Conservation (phyloP, 2,113 vertebrate genomes). For the Cyanocitta stelleri region DNA sequence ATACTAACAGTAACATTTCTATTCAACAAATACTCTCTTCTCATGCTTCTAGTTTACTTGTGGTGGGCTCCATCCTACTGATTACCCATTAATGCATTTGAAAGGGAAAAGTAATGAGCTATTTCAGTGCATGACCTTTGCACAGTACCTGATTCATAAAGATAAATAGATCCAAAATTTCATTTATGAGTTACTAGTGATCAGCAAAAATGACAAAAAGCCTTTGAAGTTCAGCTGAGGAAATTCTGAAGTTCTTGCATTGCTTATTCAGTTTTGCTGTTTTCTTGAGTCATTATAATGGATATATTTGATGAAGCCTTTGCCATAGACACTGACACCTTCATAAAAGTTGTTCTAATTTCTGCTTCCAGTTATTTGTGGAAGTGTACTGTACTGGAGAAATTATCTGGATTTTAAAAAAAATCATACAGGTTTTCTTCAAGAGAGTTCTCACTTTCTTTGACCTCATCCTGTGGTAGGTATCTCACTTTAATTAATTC, state of each 20-base stretch:
- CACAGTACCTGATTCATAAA: conserved; percentile 56
- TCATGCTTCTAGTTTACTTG: conserved; percentile 17
- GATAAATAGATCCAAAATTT: conserved; percentile 3
- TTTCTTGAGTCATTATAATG: background rate
- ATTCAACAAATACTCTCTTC: background rate
- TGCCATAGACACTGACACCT: background rate
- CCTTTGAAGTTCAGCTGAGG: background rate
- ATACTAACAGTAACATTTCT: background rate
- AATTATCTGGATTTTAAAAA: background rate
- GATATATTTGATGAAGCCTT: background rate
- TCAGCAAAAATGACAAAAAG: background rate
- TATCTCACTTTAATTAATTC: background rate
- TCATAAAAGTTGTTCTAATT: background rate
- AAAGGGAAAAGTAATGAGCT: conserved; percentile 9
- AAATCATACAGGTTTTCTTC: background rate
- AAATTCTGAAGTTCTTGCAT: background rate
- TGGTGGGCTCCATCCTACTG: background rate
- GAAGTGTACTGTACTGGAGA: background rate
- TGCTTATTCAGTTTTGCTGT: background rate
- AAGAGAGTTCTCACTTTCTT: background rate
- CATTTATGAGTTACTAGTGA: background rate
- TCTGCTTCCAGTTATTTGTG: background rate
- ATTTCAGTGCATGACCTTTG: conserved; percentile 1
- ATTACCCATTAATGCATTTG: conserved; percentile 5
- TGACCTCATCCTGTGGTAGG: background rate